Evolutionary conservation across 2,888 invertebrate species (phyloP).

Genomic region (Lepidocyrtoides sp.): DNA sequence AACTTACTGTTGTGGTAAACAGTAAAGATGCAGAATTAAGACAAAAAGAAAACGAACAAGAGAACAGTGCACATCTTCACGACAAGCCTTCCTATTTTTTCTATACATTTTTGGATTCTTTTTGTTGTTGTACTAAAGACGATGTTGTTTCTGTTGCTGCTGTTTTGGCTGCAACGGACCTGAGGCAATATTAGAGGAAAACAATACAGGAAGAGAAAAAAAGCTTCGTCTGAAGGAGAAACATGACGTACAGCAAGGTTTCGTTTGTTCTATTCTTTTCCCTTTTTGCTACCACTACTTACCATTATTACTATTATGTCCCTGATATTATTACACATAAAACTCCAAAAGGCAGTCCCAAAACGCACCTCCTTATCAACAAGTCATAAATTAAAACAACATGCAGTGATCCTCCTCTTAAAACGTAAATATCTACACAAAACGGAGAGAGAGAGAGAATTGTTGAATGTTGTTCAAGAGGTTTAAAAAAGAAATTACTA

Average conservation of each 20-base stretch:
- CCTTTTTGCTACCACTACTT: background rate
- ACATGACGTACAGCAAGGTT: background rate
- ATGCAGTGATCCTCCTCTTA: constrained; percentile 24
- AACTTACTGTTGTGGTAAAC: background rate
- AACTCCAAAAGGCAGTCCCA: constrained; percentile 62
- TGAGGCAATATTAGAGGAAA: constrained; percentile 20
- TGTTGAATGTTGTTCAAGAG: too few species aligned
- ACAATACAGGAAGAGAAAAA: constrained; percentile 14
- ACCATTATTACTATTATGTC: constrained; percentile 51
- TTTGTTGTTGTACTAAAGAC: background rate
- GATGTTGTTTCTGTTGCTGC: background rate
- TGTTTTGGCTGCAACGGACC: background rate
- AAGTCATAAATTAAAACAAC: constrained; percentile 65
- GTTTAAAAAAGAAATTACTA: constrained; percentile 19
- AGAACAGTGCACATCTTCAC: background rate
- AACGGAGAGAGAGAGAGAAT: background rate
- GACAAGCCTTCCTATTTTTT: constrained; percentile 7
- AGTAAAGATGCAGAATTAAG: constrained; percentile 51
- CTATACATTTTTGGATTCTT: background rate
- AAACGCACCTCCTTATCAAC: constrained; percentile 74
- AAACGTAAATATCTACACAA: background rate
- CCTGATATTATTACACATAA: constrained; percentile 65
- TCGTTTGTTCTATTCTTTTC: background rate
- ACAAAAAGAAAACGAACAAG: constrained; percentile 16
- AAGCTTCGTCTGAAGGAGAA: background rate